Evolutionary conservation across 2,888 invertebrate species (phyloP), one percentile per base, ranked within the genome.

Genomic region (Drosophila quinaria): DNA sequence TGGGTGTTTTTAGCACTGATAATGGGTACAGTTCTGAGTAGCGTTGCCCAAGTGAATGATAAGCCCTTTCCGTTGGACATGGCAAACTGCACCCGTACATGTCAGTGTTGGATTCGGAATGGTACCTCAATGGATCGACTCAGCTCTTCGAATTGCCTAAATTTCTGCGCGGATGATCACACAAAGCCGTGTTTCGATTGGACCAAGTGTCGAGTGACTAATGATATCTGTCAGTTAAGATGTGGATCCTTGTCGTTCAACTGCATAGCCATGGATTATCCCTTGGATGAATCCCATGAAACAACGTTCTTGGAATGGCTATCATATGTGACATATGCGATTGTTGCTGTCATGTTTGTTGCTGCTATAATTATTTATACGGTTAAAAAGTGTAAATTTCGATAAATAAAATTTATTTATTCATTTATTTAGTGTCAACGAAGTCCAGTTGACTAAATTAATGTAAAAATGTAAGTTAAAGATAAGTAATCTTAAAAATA

Each of bases 141-240:
- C 0, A 35, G 2, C 0, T 13, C 54, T 1, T 2, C 64, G 6
- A 64, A 59, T 8, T 76, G 76, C 17, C 2, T 51, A 0, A 61
- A 17, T 2, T 46, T 73, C 39, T 76, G 76, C 29, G 10, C 31
- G 6, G 29, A 64, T 33, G 62, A 65, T 19, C n/a, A 33, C 8
- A 73, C 50, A 6, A 73, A 55, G n/a, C 73, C 77, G 8, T 76
- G 76, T n/a, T 39, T 76, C 4, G 51, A 64, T n/a, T 76, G 73
- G 62, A 19, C 10, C 1, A 31, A 13, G 13, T 64, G 61, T 13
- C 0, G 35, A 0, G 13, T 54, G 13, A 0, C 9, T 3, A 9
- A 8, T 0, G 25, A 17, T 19, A 9, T 8, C 3, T 76, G 76
- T 29, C 22, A 29, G 2, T 0, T 76, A 2, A 22, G 4, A 11